phyloP scores from a whole-genome alignment of 1,140 invertebrate species.

The Procambarus clarkii region DNA sequence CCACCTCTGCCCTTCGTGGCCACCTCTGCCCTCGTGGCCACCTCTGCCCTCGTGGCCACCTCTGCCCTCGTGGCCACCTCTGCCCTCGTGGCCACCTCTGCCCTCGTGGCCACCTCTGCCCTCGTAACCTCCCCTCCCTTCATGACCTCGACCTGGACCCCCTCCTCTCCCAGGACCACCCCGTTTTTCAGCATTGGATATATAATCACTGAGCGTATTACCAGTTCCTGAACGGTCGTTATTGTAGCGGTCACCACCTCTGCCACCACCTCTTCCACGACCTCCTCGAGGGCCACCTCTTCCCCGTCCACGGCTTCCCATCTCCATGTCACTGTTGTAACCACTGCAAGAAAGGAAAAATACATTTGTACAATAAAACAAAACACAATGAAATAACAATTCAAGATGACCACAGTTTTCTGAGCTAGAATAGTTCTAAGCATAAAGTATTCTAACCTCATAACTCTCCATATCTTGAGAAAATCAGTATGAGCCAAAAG shows the following conservation, averaged over 20 bases:
- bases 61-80: constrained; percentile 19
- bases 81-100: constrained; percentile 26
- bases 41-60: constrained; percentile 25
- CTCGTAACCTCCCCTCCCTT: constrained; percentile 33
- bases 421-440: too few species aligned
- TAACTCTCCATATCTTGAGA: too few species aligned
- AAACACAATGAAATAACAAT: too few species aligned
- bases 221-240: constrained; percentile 64
- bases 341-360: constrained; percentile 36
- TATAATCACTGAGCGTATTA: constrained; percentile 65
- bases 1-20: constrained; percentile 26
- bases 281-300: constrained; percentile 50
- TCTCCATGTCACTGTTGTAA: constrained; percentile 55
- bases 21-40: constrained; percentile 25
- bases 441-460: too few species aligned
- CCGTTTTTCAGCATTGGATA: constrained; percentile 58
- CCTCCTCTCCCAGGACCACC: constrained; percentile 43
- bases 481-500: too few species aligned
- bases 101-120: constrained; percentile 37
- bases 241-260: constrained; percentile 60
- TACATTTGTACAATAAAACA: background rate
- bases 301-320: constrained; percentile 52
- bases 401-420: too few species aligned
- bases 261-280: constrained; percentile 44
- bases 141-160: constrained; percentile 32